Percentiles rank a stretch among this genome's conserved stretches.
These are phyloP conservation scores for Morone chrysops DNA, from an alignment of 2,113 vertebrate species.

Conservation along the genomic window DNA sequence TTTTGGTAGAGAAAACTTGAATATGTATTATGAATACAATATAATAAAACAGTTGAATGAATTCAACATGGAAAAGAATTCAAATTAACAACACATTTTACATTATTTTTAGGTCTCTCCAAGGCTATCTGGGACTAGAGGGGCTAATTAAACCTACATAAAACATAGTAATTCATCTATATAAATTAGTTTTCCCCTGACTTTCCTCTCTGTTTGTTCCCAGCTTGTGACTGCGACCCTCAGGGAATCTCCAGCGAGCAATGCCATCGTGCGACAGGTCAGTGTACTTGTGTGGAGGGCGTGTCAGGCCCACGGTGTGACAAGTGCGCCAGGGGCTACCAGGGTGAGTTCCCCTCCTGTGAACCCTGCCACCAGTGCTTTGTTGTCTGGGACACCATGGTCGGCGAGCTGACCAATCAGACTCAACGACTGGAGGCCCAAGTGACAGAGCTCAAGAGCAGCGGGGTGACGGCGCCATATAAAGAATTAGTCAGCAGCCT, in stretches of 20 bases:
- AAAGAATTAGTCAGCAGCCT: constrained; percentile 85
- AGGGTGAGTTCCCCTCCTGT: constrained; percentile 90
- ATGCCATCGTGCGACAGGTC: constrained; percentile 89
- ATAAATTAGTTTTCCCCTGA: neutral
- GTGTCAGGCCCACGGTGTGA: constrained; percentile 89
- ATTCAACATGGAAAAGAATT: too few species aligned
- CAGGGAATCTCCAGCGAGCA: constrained; percentile 89
- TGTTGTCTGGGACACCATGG: constrained; percentile 88
- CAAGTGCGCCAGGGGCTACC: constrained; percentile 91
- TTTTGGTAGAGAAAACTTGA: too few species aligned
- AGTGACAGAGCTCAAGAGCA: constrained; percentile 87
- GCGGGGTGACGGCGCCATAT: constrained; percentile 90
- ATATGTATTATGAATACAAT: too few species aligned
- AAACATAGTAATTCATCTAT: too few species aligned
- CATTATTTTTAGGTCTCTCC: too few species aligned
- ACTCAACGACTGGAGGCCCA: constrained; percentile 88
- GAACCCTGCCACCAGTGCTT: constrained; percentile 93
- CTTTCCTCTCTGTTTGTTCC: constrained; percentile 1
- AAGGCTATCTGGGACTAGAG: too few species aligned
- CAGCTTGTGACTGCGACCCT: constrained; percentile 94
- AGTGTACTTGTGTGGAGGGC: constrained; percentile 89
- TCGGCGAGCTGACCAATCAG: constrained; percentile 89
- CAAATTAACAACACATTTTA: too few species aligned
- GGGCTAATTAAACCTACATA: too few species aligned
- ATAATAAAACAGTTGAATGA: too few species aligned